phyloP scores from a whole-genome alignment of 2,797 vertebrate species.

The Psittacula echo region DNA sequence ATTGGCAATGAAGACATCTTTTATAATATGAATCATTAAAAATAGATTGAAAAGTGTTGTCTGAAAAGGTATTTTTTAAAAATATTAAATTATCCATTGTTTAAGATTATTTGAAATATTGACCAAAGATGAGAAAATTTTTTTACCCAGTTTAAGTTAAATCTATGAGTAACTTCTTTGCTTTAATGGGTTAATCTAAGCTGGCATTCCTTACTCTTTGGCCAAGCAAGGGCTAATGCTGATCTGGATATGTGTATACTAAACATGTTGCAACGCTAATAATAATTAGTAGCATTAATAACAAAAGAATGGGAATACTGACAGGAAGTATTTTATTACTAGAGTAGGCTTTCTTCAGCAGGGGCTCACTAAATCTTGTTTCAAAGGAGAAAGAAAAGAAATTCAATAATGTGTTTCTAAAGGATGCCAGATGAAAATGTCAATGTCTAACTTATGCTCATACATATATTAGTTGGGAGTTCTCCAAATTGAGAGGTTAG shows the following conservation, averaged over 20 bases:
- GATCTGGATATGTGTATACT: not conserved
- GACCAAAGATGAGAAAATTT: not conserved
- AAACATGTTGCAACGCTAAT: not conserved
- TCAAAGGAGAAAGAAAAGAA: not conserved
- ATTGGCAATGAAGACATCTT: not conserved
- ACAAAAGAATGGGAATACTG: not conserved
- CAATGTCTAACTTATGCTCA: not conserved
- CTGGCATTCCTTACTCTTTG: not conserved
- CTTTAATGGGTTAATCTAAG: not conserved
- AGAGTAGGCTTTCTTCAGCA: not conserved
- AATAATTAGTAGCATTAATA: not conserved
- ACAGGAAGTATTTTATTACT: not conserved
- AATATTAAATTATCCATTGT: not conserved
- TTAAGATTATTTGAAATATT: not conserved
- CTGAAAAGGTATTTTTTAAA: not conserved
- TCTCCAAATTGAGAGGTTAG: not conserved
- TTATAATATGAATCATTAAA: not conserved
- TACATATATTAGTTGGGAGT: not conserved
- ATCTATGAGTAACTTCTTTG: not conserved
- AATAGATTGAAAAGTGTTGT: not conserved
- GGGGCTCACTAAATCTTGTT: not conserved
- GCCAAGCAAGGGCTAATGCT: not conserved
- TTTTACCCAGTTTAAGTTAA: not conserved
- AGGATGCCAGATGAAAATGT: not conserved
- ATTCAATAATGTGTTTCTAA: not conserved